These are phyloP conservation scores for Poeciliopsis prolifica DNA, from an alignment of 2,113 vertebrate species.

Conservation along the genomic window DNA sequence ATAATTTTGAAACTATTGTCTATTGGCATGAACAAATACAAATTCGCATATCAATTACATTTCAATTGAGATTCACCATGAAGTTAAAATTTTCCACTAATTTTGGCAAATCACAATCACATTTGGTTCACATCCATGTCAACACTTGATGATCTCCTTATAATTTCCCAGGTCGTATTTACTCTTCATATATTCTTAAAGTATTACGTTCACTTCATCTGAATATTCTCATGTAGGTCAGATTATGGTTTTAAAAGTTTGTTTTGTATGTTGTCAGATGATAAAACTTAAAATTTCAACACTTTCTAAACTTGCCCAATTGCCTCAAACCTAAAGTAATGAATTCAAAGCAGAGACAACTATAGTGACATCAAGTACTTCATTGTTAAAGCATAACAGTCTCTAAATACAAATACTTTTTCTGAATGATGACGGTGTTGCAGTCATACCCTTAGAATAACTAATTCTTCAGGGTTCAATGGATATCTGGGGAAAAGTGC, in stretches of 20 bases:
- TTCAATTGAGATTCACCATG: not conserved
- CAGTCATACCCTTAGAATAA: too few relatives aligned
- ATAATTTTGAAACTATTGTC: not conserved
- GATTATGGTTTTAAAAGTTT: too few relatives aligned
- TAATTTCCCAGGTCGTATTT: not conserved
- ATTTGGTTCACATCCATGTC: not conserved
- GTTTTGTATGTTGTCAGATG: too few relatives aligned
- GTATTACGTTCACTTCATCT: not conserved
- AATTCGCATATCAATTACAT: not conserved
- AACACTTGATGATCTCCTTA: not conserved
- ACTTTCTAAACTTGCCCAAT: too few relatives aligned
- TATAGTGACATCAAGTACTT: too few relatives aligned
- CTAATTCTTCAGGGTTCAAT: not conserved
- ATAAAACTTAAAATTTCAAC: too few relatives aligned
- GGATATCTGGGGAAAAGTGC: not conserved
- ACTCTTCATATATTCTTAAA: not conserved
- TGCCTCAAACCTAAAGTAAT: too few relatives aligned
- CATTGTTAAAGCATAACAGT: too few relatives aligned
- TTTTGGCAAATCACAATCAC: not conserved
- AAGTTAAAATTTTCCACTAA: not conserved
- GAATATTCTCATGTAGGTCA: not conserved
- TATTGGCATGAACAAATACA: not conserved
- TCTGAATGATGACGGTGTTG: too few relatives aligned
- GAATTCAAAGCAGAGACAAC: too few relatives aligned
- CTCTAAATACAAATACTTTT: too few relatives aligned